Evolutionary conservation across 1,140 invertebrate species (phyloP), one percentile per base, ranked within the genome.

Genomic region (Cardiocondyla obscurior): DNA sequence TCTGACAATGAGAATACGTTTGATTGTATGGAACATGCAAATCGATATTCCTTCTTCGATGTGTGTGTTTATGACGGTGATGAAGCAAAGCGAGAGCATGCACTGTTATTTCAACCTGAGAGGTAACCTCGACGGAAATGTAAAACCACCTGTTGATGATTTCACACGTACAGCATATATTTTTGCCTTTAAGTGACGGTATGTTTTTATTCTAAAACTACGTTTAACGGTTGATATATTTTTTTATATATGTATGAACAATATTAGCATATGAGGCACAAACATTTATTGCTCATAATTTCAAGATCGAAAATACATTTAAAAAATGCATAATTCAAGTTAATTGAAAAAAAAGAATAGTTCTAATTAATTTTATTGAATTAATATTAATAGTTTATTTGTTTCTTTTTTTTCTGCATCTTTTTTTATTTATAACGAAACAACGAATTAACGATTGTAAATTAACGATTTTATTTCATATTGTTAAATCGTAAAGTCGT

Each of bases 91-190:
- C 10, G 19, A 39, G 22, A 39, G 36, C 6, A 39, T 55, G 49
- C 49, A 39, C 49, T 70, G 16, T 55, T 36, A 36, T 36, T 55
- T 72, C 22, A 16, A 39, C 19, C 30, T 49, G 30, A 6, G 19
- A 72, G 30, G 36, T 70, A 33, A 72, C 51, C 39, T 57, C 57
- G 22, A 25, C 14, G 49, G 46, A 42, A 57, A 57, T 57, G 33
- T 73, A 57, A 73, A 73, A 57, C 67, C 67, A 72, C 67, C 69
- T 57, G 51, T 73, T 73, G 51, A 73, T 73, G 7, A 73, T 73
- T 73, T 73, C 25, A 19, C 42, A 57, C 4, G 10, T 44, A 22
- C 8, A 44, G 55, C 16, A 8, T 30, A 58, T 44, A 60, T 60
- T 60, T 58, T 74, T 46, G 39, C 22, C 22, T 72, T 73, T 5